Base-by-base conservation (phyloP, 2,113 vertebrate genomes). In the Regulus satrapa region DNA sequence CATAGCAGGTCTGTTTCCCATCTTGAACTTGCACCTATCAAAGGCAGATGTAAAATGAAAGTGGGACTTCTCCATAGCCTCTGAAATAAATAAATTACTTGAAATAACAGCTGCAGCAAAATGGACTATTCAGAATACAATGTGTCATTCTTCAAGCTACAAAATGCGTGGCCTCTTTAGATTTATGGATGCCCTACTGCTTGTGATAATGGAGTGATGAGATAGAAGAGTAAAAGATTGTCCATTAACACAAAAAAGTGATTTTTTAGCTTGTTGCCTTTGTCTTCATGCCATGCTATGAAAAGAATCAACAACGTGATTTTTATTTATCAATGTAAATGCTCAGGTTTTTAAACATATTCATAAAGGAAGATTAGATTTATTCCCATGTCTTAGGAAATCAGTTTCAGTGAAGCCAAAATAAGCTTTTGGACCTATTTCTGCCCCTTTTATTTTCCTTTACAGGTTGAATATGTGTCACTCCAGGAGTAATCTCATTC, bases 71-170 rank as follows among this genome's bases (percentile, higher is more conserved):
- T 93, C 88, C 80, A 55, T 46, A 88, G 63, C 49, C 62, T 94
- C 34, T 81, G 82, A 96, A 93, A 95, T 86, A 87, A 97, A 95
- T 61, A 74, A 93, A 94, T 89, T 79, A 84, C 69, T 95, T 67
- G 48, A 90, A 96, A 92, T 94, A 87, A 94, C 62, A 90, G 58
- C 56, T 72, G 36, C 12, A 71, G 62, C 26, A 82, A 67, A 52
- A 64, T 64, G 26, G 8, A 55, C 92, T 76, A 88, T 96, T 49
- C 94, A 56, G 84, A 89, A 92, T 7, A 4, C 38, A 28, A 14
- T 32, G 51, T 38, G 64, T 84, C 66, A 58, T 66, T 92, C 40
- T 82, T 40, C 68, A 96, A 82, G 63, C 72, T 83, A 59, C 43
- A 77, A 82, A 83, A 79, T 12, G 3, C 1, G 4, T 84, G 54